Evolutionary conservation across 2,888 invertebrate species (phyloP).

Genomic region (Ariolimax columbianus): DNA sequence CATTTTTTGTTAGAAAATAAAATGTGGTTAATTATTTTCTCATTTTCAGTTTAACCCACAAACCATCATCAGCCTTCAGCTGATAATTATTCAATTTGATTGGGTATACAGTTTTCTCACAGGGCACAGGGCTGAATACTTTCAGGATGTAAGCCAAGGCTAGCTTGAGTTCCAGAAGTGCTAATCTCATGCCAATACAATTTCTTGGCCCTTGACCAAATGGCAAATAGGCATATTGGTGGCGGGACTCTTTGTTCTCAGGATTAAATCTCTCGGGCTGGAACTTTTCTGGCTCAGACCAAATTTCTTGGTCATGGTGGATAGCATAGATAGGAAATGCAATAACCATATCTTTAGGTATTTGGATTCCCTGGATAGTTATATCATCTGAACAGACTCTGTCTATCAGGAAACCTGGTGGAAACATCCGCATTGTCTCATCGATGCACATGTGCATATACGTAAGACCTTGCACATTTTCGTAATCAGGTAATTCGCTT

Average conservation of each 20-base stretch:
- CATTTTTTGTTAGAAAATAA: neutral
- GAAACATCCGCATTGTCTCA: constrained; percentile 59
- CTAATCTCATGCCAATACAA: constrained; percentile 42
- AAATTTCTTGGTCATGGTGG: constrained; percentile 54
- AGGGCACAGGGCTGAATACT: constrained; percentile 9
- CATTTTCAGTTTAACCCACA: constrained; percentile 31
- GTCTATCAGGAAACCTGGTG: constrained; percentile 51
- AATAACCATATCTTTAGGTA: constrained; percentile 53
- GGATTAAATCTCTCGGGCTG: constrained; percentile 54
- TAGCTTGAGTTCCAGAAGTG: constrained; percentile 26
- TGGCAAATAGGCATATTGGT: constrained; percentile 30
- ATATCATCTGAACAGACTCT: constrained; percentile 48
- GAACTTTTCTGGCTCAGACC: constrained; percentile 55
- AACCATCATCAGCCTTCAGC: neutral
- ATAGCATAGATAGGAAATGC: constrained; percentile 54
- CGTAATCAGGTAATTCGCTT: constrained; percentile 48
- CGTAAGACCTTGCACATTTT: constrained; percentile 53
- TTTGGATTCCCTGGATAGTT: constrained; percentile 52
- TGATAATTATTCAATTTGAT: neutral
- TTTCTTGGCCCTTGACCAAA: constrained; percentile 42
- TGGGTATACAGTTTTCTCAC: constrained; percentile 43
- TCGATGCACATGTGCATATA: constrained; percentile 61
- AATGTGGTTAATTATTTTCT: neutral
- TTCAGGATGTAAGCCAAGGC: constrained; percentile 29
- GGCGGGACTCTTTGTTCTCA: constrained; percentile 11